Evolutionary conservation across 2,797 vertebrate genomes (phyloP).

Genomic region (Cuniculus paca): DNA sequence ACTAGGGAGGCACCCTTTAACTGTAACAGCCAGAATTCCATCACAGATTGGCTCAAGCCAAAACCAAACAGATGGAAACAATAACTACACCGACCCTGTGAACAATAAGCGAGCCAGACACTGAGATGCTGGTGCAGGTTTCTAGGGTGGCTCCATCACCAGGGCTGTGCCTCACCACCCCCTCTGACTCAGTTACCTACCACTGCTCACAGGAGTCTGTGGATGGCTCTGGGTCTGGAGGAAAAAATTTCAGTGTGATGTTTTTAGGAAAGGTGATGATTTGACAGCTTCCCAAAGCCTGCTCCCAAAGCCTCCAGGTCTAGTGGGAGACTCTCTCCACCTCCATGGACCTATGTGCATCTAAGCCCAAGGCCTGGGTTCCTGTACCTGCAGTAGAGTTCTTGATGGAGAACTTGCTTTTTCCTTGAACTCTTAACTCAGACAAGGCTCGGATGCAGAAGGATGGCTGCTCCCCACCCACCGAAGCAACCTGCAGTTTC

Average conservation of each 20-base stretch:
- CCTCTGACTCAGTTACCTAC: not conserved
- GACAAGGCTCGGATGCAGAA: not conserved
- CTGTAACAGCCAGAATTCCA: not conserved
- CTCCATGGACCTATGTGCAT: too few species aligned
- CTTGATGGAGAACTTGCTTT: not conserved
- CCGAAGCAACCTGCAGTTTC: not conserved
- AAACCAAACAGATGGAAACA: not conserved
- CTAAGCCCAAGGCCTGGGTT: not conserved
- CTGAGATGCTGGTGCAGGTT: fast-evolving
- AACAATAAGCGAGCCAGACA: too few species aligned
- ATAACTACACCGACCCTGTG: fast-evolving
- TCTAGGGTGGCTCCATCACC: fast-evolving
- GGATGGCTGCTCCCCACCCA: fast-evolving
- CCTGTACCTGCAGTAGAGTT: fast-evolving
- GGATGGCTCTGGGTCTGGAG: not conserved
- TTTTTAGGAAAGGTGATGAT: fast-evolving
- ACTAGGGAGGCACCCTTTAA: not conserved
- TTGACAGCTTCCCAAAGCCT: fast-evolving
- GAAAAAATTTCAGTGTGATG: not conserved
- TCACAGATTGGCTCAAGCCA: too few species aligned
- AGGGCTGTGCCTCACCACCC: fast-evolving
- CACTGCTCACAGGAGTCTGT: not conserved
- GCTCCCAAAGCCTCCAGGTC: fast-evolving
- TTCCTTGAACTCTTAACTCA: not conserved
- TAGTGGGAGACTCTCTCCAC: too few species aligned